Percentiles rank a stretch among this genome's conserved stretches.
phyloP scores from a whole-genome alignment of 2,113 vertebrate species.

The Physeter macrocephalus region DNA sequence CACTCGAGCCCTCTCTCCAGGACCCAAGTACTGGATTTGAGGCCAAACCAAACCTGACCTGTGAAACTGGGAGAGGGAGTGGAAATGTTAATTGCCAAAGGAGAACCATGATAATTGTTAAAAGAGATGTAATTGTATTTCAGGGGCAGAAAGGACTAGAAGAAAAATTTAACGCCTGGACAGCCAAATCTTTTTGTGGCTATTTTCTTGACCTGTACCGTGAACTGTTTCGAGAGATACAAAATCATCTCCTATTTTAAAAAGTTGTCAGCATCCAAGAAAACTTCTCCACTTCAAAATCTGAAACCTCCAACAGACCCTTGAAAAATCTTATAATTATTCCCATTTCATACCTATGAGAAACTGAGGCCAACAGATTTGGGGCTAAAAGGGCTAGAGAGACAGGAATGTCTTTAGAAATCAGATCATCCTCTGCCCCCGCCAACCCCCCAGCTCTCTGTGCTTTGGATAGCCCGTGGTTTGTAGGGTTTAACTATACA shows the following conservation, averaged over 20 bases:
- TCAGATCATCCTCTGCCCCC: background rate
- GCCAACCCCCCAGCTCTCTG: background rate
- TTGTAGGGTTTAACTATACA: background rate
- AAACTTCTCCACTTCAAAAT: background rate
- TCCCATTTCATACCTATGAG: background rate
- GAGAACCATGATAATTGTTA: background rate
- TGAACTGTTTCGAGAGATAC: background rate
- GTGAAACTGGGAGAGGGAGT: background rate
- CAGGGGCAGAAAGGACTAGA: background rate
- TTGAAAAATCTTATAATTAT: background rate
- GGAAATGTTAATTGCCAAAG: background rate
- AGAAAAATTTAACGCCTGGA: conserved; percentile 10
- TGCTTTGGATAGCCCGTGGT: background rate
- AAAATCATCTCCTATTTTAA: background rate
- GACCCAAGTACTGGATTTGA: background rate
- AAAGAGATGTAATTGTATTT: conserved; percentile 5
- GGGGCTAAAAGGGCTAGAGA: background rate
- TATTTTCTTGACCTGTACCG: background rate
- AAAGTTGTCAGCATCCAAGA: background rate
- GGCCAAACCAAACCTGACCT: conserved; percentile 38
- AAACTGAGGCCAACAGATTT: background rate
- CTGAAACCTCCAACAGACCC: background rate
- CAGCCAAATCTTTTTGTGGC: background rate
- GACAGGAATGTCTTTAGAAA: conserved; percentile 2
- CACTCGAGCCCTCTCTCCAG: fast-evolving